Base-by-base conservation (phyloP, 2,888 invertebrate genomes). In the Neoascia interrupta region DNA sequence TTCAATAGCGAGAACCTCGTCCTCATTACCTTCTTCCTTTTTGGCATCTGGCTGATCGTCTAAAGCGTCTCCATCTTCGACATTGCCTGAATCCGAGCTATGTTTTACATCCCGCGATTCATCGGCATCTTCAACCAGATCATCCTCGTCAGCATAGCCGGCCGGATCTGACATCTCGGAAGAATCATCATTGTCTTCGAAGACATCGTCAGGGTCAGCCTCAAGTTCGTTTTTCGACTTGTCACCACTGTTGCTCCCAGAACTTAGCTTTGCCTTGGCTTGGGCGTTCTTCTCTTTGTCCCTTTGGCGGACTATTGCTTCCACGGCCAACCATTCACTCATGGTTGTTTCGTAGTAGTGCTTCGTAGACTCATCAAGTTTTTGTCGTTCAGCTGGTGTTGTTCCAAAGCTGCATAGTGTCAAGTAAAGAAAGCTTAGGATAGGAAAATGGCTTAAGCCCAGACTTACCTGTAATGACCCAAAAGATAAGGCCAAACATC, bases 301-400 rank as follows among this genome's bases (percentile, higher is more conserved):
- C 4, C 93, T 89, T 85, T 96, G 95, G 45, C 93, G 89, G 0
- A 97, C 96, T 79, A 97, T 97, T 0, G 97, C 97, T 85, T 98
- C 98, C 0, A 97, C 96, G 0, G 97, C 96, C 72, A 97, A 88
- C 98, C 98, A 98, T 87, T 97, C 97, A 0, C 97, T 96, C 95
- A 97, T 96, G 1, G 95, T 95, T 2, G 94, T 94, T 88, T 97
- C 97, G 84, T 96, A 97, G 72, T 93, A 92, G 41, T 94, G 93
- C 70, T 93, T 92, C 34, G 94, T 93, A 31, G 91, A 90, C 74
- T 90, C 90, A 83, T 94, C 93, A 73, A 93, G 91, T 81, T 92
- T 92, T 5, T 87, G 86, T 5, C 95, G 90, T 82, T 94, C 93
- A 72, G 92, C 91, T 1, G 88, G 83, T n/a, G 93, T 92, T 84